Conservation (phyloP, 2,888 invertebrate genomes). For the Drosophila paramelanica region DNA sequence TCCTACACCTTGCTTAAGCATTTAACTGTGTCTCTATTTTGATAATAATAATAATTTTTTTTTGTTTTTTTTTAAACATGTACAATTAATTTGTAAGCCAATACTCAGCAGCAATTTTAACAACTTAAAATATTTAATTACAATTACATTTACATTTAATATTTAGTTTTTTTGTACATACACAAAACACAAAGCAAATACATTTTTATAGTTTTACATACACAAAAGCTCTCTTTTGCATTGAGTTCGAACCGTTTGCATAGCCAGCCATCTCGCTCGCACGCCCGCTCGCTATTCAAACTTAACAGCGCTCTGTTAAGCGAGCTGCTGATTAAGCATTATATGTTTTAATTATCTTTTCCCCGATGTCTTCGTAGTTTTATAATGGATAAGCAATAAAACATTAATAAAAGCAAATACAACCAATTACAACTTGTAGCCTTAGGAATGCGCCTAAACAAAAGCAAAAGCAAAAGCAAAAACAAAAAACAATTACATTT, state of each 20-base stretch:
- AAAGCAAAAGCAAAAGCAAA: slow-evolving; percentile 16
- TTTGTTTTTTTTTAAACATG: slow-evolving; percentile 12
- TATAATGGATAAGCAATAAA: slow-evolving; percentile 17
- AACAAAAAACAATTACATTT: slow-evolving; percentile 14
- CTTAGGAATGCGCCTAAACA: slow-evolving; percentile 63
- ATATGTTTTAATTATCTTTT: background rate
- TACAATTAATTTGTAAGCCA: slow-evolving; percentile 39
- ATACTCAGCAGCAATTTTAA: slow-evolving; percentile 57
- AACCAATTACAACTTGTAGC: slow-evolving; percentile 53
- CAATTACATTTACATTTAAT: slow-evolving; percentile 15
- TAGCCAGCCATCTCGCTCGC: slow-evolving; percentile 9
- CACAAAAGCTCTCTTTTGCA: slow-evolving; percentile 18
- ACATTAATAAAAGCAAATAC: background rate
- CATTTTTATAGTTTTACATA: slow-evolving; percentile 18
- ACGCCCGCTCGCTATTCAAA: background rate
- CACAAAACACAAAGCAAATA: slow-evolving; percentile 13
- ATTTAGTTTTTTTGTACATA: slow-evolving; percentile 58
- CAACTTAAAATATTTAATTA: slow-evolving; percentile 33
- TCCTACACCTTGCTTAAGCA: slow-evolving; percentile 6
- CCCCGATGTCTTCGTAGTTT: background rate
- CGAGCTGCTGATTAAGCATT: slow-evolving; percentile 16
- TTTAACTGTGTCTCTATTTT: slow-evolving; percentile 4
- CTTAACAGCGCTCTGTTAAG: slow-evolving; percentile 24
- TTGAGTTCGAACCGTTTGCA: slow-evolving; percentile 8
- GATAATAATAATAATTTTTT: slow-evolving; percentile 6